phyloP scores from a whole-genome alignment of 2,113 vertebrate species.

The Eupsittula cactorum region DNA sequence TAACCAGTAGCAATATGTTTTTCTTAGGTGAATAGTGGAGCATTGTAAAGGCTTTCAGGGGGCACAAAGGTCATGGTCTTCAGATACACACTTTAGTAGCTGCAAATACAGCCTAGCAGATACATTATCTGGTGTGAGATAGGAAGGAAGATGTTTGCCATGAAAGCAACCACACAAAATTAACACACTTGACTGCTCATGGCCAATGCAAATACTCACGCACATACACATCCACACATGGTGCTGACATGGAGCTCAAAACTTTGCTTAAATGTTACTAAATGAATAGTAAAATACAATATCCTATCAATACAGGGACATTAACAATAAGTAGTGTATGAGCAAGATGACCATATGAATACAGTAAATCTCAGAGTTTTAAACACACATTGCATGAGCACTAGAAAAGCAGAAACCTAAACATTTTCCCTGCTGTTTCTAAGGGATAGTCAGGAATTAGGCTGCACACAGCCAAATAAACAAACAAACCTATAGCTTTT shows the following conservation, averaged over 20 bases:
- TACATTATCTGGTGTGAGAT: not conserved
- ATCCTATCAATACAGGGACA: not conserved
- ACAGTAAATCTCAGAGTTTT: not conserved
- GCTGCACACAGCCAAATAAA: not conserved
- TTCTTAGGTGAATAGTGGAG: not conserved
- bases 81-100: not conserved
- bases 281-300: not conserved
- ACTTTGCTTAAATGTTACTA: not conserved
- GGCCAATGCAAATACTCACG: not conserved
- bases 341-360: not conserved
- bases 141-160: not conserved
- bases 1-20: not conserved
- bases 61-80: not conserved
- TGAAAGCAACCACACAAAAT: not conserved
- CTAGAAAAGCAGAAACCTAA: not conserved
- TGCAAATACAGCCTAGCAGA: not conserved
- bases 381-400: not conserved
- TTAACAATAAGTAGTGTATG: not conserved
- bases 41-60: not conserved
- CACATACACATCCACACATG: rapidly evolving
- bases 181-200: not conserved
- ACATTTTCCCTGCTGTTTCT: not conserved
- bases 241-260: not conserved
- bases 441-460: not conserved
- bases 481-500: not conserved